Conservation (phyloP, 2,888 invertebrate species). For the Parthenolecanium corni region DNA sequence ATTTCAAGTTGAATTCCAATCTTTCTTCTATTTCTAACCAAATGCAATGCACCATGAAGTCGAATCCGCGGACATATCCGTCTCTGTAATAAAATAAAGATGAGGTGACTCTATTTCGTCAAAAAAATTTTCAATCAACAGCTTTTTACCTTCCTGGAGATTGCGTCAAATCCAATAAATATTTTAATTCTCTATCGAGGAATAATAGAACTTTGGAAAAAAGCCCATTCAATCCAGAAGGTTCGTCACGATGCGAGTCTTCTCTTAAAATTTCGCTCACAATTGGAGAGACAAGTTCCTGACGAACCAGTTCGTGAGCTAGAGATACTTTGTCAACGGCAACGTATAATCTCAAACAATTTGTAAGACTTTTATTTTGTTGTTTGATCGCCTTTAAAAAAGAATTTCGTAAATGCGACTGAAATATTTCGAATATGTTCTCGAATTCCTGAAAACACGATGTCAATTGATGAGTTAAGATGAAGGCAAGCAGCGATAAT, state of each 20-base stretch:
- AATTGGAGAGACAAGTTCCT: constrained; percentile 54
- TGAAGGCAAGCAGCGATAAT: background rate
- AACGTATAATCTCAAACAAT: constrained; percentile 49
- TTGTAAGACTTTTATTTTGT: constrained; percentile 41
- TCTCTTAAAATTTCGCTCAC: constrained; percentile 62
- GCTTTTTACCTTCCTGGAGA: background rate
- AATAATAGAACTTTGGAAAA: constrained; percentile 60
- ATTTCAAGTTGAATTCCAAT: constrained; percentile 64
- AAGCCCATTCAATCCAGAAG: constrained; percentile 55
- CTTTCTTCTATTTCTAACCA: constrained; percentile 77
- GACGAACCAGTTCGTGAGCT: constrained; percentile 54
- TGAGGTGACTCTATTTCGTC: background rate
- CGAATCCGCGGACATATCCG: constrained; percentile 49
- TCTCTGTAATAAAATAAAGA: constrained; percentile 34
- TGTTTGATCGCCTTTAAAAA: constrained; percentile 40
- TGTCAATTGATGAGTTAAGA: no score
- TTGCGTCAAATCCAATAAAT: constrained; percentile 36
- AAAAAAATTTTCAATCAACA: background rate
- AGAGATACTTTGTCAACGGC: constrained; percentile 55
- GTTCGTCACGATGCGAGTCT: constrained; percentile 48
- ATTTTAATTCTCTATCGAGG: constrained; percentile 54
- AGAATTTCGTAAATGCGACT: constrained; percentile 45
- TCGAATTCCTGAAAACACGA: constrained; percentile 39
- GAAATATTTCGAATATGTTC: constrained; percentile 39
- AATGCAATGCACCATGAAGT: constrained; percentile 72